phyloP scores from a whole-genome alignment of 2,797 vertebrate species.

The Taenioides sp. region DNA sequence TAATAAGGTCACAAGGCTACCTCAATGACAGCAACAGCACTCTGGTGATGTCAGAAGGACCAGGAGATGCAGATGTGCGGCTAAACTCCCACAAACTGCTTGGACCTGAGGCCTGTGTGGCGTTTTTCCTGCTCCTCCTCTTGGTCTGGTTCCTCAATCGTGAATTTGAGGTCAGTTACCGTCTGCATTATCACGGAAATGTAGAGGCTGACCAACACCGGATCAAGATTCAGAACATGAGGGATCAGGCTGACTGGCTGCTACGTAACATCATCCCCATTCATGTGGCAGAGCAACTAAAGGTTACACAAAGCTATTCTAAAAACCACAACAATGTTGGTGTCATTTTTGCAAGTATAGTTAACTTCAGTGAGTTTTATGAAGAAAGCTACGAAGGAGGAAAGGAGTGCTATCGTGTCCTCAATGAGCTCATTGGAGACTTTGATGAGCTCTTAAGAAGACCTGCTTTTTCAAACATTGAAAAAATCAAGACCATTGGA shows the following conservation, averaged over 20 bases:
- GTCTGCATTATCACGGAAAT: constrained; percentile 95
- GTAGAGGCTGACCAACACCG: constrained; percentile 97
- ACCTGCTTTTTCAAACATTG: constrained; percentile 85
- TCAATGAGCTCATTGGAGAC: constrained; percentile 97
- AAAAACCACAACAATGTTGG: constrained; percentile 97
- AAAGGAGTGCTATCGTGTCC: constrained; percentile 97
- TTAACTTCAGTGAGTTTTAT: constrained; percentile 99
- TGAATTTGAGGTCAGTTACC: constrained; percentile 97
- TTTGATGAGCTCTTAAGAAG: constrained; percentile 94
- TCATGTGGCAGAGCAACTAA: constrained; percentile 96
- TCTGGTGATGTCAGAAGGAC: constrained; percentile 30
- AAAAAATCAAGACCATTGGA: constrained; percentile 99
- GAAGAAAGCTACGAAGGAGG: constrained; percentile 98
- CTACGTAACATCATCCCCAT: constrained; percentile 97
- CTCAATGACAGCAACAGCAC: constrained; percentile 52
- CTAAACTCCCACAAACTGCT: constrained; percentile 76
- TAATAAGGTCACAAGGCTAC: constrained; percentile 50
- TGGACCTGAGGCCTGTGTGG: constrained; percentile 85
- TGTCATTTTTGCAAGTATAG: constrained; percentile 97
- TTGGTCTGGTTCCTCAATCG: constrained; percentile 98
- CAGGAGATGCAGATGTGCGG: constrained; percentile 19
- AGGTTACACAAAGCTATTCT: constrained; percentile 98
- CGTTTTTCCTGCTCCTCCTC: constrained; percentile 90
- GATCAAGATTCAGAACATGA: constrained; percentile 98
- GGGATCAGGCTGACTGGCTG: constrained; percentile 97